Evolutionary conservation across 2,797 vertebrate species (phyloP).

Genomic region (Setipinna tenuifilis): DNA sequence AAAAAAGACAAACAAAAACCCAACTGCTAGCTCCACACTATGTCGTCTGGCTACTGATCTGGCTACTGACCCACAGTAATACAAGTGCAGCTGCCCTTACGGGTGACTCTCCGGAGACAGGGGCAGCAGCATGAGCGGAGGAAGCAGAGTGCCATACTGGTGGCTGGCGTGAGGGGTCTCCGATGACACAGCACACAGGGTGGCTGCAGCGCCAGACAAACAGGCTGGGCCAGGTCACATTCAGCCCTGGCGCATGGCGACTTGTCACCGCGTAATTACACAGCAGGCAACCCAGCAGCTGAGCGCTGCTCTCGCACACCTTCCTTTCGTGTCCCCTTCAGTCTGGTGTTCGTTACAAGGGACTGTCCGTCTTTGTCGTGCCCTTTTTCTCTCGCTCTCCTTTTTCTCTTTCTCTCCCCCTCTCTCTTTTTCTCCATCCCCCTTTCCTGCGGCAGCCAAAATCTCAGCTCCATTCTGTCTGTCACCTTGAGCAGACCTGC

Average conservation of each 20-base stretch:
- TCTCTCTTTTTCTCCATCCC: neutral
- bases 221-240: conserved; percentile 11
- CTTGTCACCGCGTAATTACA: conserved; percentile 36
- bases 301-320: neutral
- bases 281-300: conserved; percentile 3
- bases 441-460: conserved; percentile 24
- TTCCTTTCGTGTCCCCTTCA: conserved; percentile 17
- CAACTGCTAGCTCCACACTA: neutral
- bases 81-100: neutral
- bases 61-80: neutral
- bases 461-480: conserved; percentile 28
- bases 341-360: neutral
- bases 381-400: neutral
- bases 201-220: conserved; percentile 11
- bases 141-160: neutral
- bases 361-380: neutral
- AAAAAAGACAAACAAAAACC: neutral
- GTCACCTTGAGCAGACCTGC: conserved; percentile 39
- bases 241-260: conserved; percentile 26
- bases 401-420: neutral
- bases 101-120: neutral
- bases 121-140: neutral
- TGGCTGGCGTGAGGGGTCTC: neutral
- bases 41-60: neutral
- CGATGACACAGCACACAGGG: neutral